A percentile compares a stretch with the other conserved stretches of the same genome.
Conservation (phyloP, 2,113 vertebrate genomes). For the Nematolebias whitei region DNA sequence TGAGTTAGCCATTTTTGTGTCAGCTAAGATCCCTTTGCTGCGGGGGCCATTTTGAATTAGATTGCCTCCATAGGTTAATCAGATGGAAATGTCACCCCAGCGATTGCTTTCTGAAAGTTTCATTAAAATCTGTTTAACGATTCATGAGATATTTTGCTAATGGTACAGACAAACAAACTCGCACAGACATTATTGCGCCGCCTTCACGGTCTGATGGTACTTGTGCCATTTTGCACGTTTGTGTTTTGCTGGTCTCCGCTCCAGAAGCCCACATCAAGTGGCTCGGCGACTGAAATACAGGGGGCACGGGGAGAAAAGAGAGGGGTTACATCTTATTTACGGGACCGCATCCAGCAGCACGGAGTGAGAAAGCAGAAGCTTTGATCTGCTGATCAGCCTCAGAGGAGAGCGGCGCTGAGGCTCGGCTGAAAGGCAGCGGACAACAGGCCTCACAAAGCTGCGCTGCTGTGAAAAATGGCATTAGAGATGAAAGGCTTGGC, state of each 20-base stretch:
- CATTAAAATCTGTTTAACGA: no score
- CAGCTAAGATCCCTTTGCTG: no score
- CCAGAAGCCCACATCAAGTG: background rate
- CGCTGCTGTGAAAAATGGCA: constrained; percentile 21
- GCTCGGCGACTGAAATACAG: constrained; percentile 15
- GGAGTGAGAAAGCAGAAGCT: constrained; percentile 44
- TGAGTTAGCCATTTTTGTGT: no score
- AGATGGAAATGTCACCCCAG: no score
- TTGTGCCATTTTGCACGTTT: constrained; percentile 46
- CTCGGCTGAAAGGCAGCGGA: constrained; percentile 51
- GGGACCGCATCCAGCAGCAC: constrained; percentile 34
- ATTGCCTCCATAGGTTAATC: no score
- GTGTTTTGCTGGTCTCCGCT: constrained; percentile 11
- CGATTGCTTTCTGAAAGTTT: no score
- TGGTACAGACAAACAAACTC: no score
- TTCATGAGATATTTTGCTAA: no score
- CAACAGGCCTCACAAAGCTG: constrained; percentile 22
- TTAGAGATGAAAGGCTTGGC: constrained; percentile 56
- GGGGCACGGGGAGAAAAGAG: background rate
- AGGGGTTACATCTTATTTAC: constrained; percentile 58
- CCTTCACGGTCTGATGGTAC: background rate
- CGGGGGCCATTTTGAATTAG: no score
- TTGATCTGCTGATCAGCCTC: constrained; percentile 55
- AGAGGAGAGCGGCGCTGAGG: constrained; percentile 31
- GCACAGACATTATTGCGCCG: no score